Conservation (phyloP, 64 coral and sea anemone species). For the Acropora tenuis region DNA sequence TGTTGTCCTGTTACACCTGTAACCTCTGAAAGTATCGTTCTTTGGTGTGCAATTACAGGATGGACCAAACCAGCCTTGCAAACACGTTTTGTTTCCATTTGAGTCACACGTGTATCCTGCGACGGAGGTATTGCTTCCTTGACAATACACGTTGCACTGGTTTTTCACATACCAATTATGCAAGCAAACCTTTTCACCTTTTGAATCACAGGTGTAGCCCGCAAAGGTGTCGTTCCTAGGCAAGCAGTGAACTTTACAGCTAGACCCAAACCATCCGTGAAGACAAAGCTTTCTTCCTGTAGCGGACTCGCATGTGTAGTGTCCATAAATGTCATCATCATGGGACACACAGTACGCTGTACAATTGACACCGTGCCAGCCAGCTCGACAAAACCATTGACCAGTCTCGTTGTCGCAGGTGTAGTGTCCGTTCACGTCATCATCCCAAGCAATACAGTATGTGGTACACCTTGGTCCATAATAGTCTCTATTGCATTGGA, state of each 20-base stretch:
- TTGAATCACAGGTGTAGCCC: conserved; percentile 63
- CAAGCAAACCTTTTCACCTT: conserved; percentile 69
- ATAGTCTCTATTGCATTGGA: conserved; percentile 79
- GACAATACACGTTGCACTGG: conserved; percentile 68
- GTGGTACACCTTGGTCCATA: conserved; percentile 77
- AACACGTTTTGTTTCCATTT: conserved; percentile 64
- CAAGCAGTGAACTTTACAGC: conserved; percentile 58
- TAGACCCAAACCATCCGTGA: conserved; percentile 66
- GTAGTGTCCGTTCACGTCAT: conserved; percentile 62
- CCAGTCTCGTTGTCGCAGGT: conserved; percentile 75
- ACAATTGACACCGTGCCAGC: conserved; percentile 71
- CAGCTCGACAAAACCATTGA: conserved; percentile 55
- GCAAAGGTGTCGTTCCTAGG: conserved; percentile 62
- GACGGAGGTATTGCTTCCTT: conserved; percentile 49
- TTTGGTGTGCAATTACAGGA: conserved; percentile 73
- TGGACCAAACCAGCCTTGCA: conserved; percentile 71
- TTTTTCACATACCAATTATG: conserved; percentile 74
- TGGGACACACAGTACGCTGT: conserved; percentile 64
- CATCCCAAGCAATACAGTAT: conserved; percentile 66
- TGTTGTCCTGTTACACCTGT: conserved; percentile 67
- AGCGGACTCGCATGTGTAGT: conserved; percentile 69
- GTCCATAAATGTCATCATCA: conserved; percentile 69
- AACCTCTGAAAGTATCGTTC: conserved; percentile 65
- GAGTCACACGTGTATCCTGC: conserved; percentile 73
- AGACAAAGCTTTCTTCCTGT: conserved; percentile 69